Conservation (phyloP, 1,140 invertebrate genomes). For the Drosophila tristis region DNA sequence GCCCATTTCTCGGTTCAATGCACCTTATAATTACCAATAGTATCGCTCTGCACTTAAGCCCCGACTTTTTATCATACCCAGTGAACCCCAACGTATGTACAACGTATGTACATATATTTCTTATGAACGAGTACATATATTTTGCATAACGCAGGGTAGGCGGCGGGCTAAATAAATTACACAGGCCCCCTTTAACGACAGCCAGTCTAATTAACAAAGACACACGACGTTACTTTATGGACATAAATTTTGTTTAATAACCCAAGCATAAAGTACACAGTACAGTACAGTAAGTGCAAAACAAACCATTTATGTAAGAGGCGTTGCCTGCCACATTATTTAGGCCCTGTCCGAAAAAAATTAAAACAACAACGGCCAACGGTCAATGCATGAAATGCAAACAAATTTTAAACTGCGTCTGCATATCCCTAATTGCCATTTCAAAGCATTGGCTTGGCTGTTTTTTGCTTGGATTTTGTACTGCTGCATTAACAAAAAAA, state of each 20-base stretch:
- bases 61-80: not conserved
- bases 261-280: slow-evolving; percentile 27
- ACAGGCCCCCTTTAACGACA: slow-evolving; percentile 44
- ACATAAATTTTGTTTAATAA: slow-evolving; percentile 55
- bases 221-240: slow-evolving; percentile 20
- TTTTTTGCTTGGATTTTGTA: slow-evolving; percentile 29
- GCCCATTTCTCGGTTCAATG: slow-evolving; percentile 51
- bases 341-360: slow-evolving; percentile 17
- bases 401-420: slow-evolving; percentile 41
- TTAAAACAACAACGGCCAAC: not conserved
- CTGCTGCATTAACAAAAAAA: slow-evolving; percentile 7
- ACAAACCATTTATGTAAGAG: slow-evolving; percentile 49
- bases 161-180: slow-evolving; percentile 7
- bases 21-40: slow-evolving; percentile 30
- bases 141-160: slow-evolving; percentile 44
- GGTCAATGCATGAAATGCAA: slow-evolving; percentile 69
- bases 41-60: not conserved
- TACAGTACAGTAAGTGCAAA: not conserved
- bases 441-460: slow-evolving; percentile 13
- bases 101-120: not conserved
- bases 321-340: slow-evolving; percentile 35
- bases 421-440: slow-evolving; percentile 41
- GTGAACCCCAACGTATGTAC: slow-evolving; percentile 24
- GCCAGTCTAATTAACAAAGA: slow-evolving; percentile 45
- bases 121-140: not conserved